Base-by-base conservation (phyloP, 2,888 invertebrate species). In the Leptopilina syphax region DNA sequence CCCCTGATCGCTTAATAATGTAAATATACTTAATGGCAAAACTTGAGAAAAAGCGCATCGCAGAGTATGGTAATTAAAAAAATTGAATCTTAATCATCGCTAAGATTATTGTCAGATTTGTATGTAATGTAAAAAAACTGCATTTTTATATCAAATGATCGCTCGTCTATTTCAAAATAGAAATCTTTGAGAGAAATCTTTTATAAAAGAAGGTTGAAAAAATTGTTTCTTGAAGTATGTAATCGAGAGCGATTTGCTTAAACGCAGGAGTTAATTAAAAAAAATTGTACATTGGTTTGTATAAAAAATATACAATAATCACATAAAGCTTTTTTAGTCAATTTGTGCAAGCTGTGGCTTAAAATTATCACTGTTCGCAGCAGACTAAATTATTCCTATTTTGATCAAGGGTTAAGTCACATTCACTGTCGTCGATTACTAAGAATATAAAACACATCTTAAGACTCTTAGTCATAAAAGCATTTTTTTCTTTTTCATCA, bases 1-100 rank as follows among this genome's bases (percentile, higher is more conserved):
- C 82, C 79, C 82, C 78, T 77, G 81, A 81, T 82, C 76, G 67
- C 57, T 34, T 73, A 54, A 57, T 70, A 70, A 27, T 54, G 27
- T 73, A 34, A 50, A 73, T 57, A 73, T 50, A 34, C n/a, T n/a
- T 73, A 73, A 73, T 73, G 73, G 73, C 73, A 73, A 54, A 73
- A 73, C 73, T 73, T 57, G 54, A 44, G 44, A 73, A 73, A 34
- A 73, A 73, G 34, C 73, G n/a, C 57, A 54, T 73, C 27, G 73
- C 57, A 50, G 34, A 24, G 27, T 50, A 50, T 54, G 54, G 50
- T 73, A 57, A 73, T 73, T 73, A 54, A 73, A 54, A 73, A 57
- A 73, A 73, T 34, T 34, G 10, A 73, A 73, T 57, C 73, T 73
- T 57, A 57, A 65, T 65, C 65, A 41, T 34, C 65, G 6, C 27